A percentile compares a stretch with the other conserved stretches of the same genome.
Conservation (phyloP, 1,140 invertebrate species). For the Polyergus mexicanus region DNA sequence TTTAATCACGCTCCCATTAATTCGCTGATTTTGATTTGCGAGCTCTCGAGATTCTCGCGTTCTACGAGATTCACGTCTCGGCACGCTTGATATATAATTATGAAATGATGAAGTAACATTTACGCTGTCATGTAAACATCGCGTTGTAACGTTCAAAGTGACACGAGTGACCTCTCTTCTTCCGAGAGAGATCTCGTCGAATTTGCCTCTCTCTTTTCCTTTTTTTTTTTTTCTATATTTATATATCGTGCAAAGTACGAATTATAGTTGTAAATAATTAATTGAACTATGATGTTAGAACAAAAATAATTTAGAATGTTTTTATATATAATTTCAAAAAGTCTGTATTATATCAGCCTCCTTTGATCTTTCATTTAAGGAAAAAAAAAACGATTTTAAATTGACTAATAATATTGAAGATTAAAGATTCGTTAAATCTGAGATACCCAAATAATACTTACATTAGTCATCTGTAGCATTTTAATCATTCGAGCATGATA, state of each 20-base stretch:
- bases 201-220: neutral
- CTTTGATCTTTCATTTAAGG: neutral
- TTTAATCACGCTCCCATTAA: neutral
- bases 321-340: too few relatives aligned
- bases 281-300: too few relatives aligned
- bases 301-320: too few relatives aligned
- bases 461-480: neutral
- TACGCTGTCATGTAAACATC: conserved; percentile 10
- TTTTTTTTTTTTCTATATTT: neutral
- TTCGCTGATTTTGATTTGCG: neutral
- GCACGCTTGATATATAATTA: neutral
- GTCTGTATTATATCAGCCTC: too few relatives aligned
- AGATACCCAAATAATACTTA: neutral
- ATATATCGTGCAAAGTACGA: neutral
- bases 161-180: conserved; percentile 33
- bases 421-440: too few relatives aligned
- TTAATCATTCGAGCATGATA: neutral
- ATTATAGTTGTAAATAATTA: too few relatives aligned
- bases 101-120: conserved; percentile 6
- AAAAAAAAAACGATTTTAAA: neutral
- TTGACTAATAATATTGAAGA: neutral
- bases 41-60: too few relatives aligned
- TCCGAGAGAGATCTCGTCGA: neutral
- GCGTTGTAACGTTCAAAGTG: neutral
- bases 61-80: neutral